phyloP scores from a whole-genome alignment of 2,888 invertebrate genomes.

The Loripinus fragilis region DNA sequence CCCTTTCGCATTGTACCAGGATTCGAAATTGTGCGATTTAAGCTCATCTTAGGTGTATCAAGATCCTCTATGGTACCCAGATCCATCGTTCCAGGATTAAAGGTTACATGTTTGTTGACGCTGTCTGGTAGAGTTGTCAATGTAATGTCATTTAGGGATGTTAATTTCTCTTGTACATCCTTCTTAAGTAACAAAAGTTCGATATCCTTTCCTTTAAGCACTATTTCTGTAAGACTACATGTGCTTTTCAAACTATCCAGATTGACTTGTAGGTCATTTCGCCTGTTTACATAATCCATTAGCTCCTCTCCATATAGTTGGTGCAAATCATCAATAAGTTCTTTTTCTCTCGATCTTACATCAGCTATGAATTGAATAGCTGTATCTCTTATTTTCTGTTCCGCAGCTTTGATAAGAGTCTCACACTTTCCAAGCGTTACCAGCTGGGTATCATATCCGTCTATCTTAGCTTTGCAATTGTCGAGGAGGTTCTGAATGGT shows the following conservation, averaged over 20 bases:
- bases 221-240: constrained; percentile 83
- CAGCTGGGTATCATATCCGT: constrained; percentile 79
- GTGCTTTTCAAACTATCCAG: constrained; percentile 83
- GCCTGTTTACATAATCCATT: constrained; percentile 80
- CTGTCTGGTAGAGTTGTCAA: constrained; percentile 78
- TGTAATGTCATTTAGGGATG: constrained; percentile 77
- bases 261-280: constrained; percentile 78
- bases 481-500: constrained; percentile 79
- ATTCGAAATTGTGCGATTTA: constrained; percentile 51
- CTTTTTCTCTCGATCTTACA: constrained; percentile 81
- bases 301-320: constrained; percentile 81
- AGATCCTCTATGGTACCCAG: constrained; percentile 80
- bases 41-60: constrained; percentile 74
- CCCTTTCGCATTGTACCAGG: constrained; percentile 55
- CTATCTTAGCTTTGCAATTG: constrained; percentile 80
- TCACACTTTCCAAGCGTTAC: constrained; percentile 78
- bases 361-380: constrained; percentile 82
- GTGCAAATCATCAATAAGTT: constrained; percentile 82
- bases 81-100: constrained; percentile 79
- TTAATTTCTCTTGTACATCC: constrained; percentile 83
- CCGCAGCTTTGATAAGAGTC: constrained; percentile 79
- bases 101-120: constrained; percentile 78
- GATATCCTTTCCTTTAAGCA: constrained; percentile 83
- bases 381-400: constrained; percentile 81
- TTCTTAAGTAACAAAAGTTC: constrained; percentile 83